Base-by-base conservation (phyloP, 2,113 vertebrate species). In the Turdus rufiventris region DNA sequence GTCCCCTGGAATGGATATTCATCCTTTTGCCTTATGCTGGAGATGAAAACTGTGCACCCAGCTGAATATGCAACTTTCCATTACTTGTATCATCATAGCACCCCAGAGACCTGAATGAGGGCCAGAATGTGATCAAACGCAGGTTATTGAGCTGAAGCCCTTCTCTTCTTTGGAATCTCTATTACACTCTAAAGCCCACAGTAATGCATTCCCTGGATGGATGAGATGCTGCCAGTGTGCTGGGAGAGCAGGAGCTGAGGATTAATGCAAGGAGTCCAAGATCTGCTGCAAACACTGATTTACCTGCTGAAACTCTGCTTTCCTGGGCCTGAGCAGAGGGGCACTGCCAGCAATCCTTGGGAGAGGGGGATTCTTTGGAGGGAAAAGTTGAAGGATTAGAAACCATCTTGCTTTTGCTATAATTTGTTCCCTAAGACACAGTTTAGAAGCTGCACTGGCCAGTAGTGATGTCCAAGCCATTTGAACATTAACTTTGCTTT, bases 341-440 rank as follows among this genome's bases (percentile, higher is more conserved):
- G 8, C 34, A 9, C 40, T 58, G 18, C 54, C 28, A 38, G 28
- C 25, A 83, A 2, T 15, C 24, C 57, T 18, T 26, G 8, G 2
- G 29, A 80, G 29, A 66, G 11, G 3, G 8, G 20, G 5, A 9
- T 0, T 0, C 18, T 24, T 12, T 17, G 4, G 9, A 61, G 11
- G 28, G 6, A 8, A 15, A 65, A 42, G 6, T 0, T 47, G 31
- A 75, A 42, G 34, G 40, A 36, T 17, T 54, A 48, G 2, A 78
- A 29, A 58, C 5, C 5, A 36, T 5, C 21, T 53, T 10, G 4
- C 3, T 57, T 58, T 15, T 19, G 25, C 10, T 40, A 1, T 14
- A 13, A 51, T 61, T 34, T 33, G 6, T 5, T 62, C 43, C 54
- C 31, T 71, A 42, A 90, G 81, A 12, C 16, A 36, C 3, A 2